Base-by-base conservation (phyloP, 64 coral and sea anemone species). In the Actinia equina region DNA sequence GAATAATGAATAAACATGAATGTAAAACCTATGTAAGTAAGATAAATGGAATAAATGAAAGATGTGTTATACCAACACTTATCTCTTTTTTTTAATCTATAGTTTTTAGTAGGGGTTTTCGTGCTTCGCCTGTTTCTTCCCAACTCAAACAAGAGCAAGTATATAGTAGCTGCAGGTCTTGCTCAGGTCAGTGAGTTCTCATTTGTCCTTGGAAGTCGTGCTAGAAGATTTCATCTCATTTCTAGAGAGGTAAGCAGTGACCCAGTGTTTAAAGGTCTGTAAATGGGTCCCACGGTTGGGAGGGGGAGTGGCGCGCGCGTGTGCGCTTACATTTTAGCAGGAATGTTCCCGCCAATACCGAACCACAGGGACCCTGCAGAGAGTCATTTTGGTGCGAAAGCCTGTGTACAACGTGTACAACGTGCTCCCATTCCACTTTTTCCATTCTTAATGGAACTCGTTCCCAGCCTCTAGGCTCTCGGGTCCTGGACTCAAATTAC, bases 151-250 rank as follows among this genome's bases (percentile, higher is more conserved):
- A 99, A 85, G 46, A 91, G 83, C 45, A 95, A 94, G 42, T 99
- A 90, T 74, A 99, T 99, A 54, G 93, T 99, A 7, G 96, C 96
- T 0, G 93, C 96, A 19, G 96, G 96, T 55, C 76, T 99, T 56
- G 96, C 96, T 83, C 96, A 99, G 92, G 96, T 99, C 9, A 99
- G 96, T 59, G 96, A 99, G 91, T 99, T 99, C 43, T 99, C 96
- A 25, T 99, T 99, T 77, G 96, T 99, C 22, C 88, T 99, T 3
- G 96, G 96, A 18, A 99, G 96, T 65, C 93, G 96, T 90, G 93
- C 93, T 44, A 86, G 93, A 86, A 83, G 96, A 37, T 89, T 90
- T 30, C 93, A 94, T 79, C 93, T 99, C 44, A 99, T 99, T 87
- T 95, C 93, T 57, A 70, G 96, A 93, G 96, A 99, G 93, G 96